Percentiles rank a stretch among this genome's conserved stretches.
Evolutionary conservation across 2,888 invertebrate species (phyloP).

Genomic region (Andrena bicolor): DNA sequence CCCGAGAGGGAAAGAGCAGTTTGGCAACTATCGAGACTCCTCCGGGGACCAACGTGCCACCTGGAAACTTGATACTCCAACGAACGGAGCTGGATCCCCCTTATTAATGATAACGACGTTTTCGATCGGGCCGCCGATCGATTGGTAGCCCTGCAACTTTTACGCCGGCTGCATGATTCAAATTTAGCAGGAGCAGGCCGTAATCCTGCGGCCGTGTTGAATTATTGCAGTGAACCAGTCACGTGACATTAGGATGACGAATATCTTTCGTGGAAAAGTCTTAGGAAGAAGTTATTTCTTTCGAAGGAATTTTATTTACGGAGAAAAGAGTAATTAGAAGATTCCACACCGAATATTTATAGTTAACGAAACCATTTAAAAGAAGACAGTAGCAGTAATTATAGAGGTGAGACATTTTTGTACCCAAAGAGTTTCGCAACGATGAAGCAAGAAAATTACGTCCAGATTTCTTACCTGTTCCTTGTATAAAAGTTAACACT

Average conservation of each 20-base stretch:
- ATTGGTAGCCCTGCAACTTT: conserved; percentile 13
- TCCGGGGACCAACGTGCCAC: conserved; percentile 43
- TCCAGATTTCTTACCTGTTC: background rate
- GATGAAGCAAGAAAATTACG: background rate
- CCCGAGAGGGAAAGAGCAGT: conserved; percentile 43
- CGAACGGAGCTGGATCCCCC: conserved; percentile 19
- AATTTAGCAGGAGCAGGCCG: background rate
- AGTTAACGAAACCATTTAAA: no score
- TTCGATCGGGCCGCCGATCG: conserved; percentile 14
- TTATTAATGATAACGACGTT: conserved; percentile 56
- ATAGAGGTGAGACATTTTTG: no score
- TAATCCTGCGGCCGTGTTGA: background rate
- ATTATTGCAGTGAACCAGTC: background rate
- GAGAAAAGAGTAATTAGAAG: no score
- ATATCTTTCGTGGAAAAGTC: no score
- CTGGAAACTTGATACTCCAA: conserved; percentile 42
- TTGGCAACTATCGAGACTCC: conserved; percentile 53
- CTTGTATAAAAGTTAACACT: background rate
- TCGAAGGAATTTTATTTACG: no score
- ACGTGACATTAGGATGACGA: no score
- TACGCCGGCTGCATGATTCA: background rate
- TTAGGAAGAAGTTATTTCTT: no score
- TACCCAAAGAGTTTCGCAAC: background rate
- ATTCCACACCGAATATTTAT: no score
- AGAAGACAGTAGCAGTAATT: no score